Evolutionary conservation across 2,888 invertebrate genomes (phyloP).

Genomic region (Theretra japonica): DNA sequence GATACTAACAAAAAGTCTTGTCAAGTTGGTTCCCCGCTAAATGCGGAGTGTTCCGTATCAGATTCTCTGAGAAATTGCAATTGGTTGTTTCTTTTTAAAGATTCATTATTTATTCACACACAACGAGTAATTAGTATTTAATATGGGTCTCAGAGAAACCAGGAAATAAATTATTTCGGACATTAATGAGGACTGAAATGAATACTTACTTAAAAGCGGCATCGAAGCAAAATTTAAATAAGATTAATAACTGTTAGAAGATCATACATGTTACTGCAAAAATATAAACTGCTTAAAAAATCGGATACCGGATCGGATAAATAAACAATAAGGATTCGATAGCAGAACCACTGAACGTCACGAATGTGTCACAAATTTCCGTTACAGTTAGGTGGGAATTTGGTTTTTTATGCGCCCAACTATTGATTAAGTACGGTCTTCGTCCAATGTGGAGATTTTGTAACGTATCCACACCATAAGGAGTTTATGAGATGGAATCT

Average conservation of each 20-base stretch:
- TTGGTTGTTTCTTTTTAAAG: not conserved
- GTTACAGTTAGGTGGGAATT: conserved; percentile 59
- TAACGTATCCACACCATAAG: conserved; percentile 53
- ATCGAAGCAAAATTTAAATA: too few species aligned
- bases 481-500: conserved; percentile 41
- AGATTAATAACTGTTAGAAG: too few species aligned
- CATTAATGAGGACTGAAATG: too few species aligned
- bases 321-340: not conserved
- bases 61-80: conserved; percentile 6
- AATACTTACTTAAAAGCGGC: too few species aligned
- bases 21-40: conserved; percentile 12
- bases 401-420: conserved; percentile 49
- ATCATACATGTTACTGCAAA: too few species aligned
- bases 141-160: not conserved
- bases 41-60: conserved; percentile 28
- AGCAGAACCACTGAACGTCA: conserved; percentile 42
- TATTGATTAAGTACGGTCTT: conserved; percentile 53
- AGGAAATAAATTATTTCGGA: too few species aligned
- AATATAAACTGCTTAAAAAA: too few species aligned
- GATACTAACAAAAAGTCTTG: conserved; percentile 27
- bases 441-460: conserved; percentile 52
- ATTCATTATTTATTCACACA: not conserved
- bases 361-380: conserved; percentile 57
- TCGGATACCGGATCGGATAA: too few species aligned
- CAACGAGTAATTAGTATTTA: not conserved